A percentile compares a stretch with the other conserved stretches of the same genome.
These are phyloP conservation scores for Oedothorax gibbosus DNA, from an alignment of 1,140 invertebrate genomes.

Conservation along the genomic window DNA sequence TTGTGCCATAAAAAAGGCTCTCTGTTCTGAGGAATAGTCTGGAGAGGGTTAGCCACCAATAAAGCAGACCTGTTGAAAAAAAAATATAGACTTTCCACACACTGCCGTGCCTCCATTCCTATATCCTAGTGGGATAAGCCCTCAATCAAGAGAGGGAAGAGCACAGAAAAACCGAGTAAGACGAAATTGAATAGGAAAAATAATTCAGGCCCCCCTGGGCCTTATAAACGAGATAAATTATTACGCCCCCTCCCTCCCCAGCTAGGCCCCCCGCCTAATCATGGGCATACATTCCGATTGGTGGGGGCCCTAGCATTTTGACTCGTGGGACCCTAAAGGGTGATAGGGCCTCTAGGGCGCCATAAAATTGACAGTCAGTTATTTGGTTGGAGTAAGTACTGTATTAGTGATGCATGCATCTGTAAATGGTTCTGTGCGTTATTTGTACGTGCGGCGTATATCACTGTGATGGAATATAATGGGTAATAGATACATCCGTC, in stretches of 20 bases:
- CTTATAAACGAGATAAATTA: constrained; percentile 54
- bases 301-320: neutral
- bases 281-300: constrained; percentile 37
- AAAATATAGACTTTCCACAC: neutral
- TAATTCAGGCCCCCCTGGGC: constrained; percentile 36
- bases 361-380: constrained; percentile 58
- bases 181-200: constrained; percentile 56
- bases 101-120: neutral
- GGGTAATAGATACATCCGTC: constrained; percentile 24
- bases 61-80: no score
- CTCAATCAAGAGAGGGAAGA: constrained; percentile 14
- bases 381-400: constrained; percentile 29
- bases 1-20: no score
- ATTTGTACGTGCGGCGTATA: constrained; percentile 11
- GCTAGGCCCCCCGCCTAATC: constrained; percentile 23
- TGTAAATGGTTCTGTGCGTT: constrained; percentile 36
- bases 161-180: neutral
- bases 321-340: constrained; percentile 17
- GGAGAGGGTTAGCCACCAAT: no score
- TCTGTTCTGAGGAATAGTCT: no score
- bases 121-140: neutral
- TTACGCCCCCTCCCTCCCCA: neutral
- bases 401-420: constrained; percentile 17
- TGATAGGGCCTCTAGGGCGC: constrained; percentile 24
- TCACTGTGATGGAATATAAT: constrained; percentile 20